These are phyloP conservation scores for Drosophila monieri DNA, from an alignment of 2,888 invertebrate genomes.

Conservation along the genomic window DNA sequence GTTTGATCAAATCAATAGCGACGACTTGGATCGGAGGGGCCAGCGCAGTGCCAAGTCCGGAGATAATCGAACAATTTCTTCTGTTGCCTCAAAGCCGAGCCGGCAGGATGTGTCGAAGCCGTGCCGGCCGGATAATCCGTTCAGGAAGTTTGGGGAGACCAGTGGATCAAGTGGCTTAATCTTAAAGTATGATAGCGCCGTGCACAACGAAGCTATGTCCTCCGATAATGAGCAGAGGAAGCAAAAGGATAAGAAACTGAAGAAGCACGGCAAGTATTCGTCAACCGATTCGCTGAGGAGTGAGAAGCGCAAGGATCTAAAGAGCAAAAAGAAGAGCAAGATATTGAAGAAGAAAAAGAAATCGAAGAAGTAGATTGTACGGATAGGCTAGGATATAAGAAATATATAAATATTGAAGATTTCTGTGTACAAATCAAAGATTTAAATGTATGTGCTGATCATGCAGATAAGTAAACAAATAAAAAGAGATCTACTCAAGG, in stretches of 20 bases:
- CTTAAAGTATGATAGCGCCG: slow-evolving; percentile 85
- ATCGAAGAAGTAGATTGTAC: slow-evolving; percentile 61
- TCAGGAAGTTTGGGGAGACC: slow-evolving; percentile 87
- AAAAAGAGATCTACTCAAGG: slow-evolving; percentile 38
- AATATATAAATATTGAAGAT: slow-evolving; percentile 42
- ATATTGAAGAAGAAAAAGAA: slow-evolving; percentile 78
- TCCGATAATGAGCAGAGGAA: slow-evolving; percentile 85
- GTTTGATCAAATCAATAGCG: slow-evolving; percentile 39
- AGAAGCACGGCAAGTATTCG: slow-evolving; percentile 85
- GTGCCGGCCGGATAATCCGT: slow-evolving; percentile 70
- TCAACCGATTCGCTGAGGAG: slow-evolving; percentile 84
- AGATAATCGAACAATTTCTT: slow-evolving; percentile 54
- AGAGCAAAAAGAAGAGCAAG: slow-evolving; percentile 69
- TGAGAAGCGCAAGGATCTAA: slow-evolving; percentile 90
- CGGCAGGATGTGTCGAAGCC: slow-evolving; percentile 29
- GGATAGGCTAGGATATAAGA: slow-evolving; percentile 23
- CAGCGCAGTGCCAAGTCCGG: slow-evolving; percentile 29
- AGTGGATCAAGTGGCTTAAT: slow-evolving; percentile 84
- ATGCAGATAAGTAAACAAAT: slow-evolving; percentile 39
- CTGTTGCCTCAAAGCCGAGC: slow-evolving; percentile 49
- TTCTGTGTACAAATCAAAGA: slow-evolving; percentile 50
- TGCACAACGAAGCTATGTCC: slow-evolving; percentile 81
- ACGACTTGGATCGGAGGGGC: slow-evolving; percentile 53
- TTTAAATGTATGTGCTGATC: slow-evolving; percentile 46
- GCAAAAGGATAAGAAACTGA: slow-evolving; percentile 87